phyloP scores from a whole-genome alignment of 2,888 invertebrate genomes.

The Eutolmus rufibarbis region DNA sequence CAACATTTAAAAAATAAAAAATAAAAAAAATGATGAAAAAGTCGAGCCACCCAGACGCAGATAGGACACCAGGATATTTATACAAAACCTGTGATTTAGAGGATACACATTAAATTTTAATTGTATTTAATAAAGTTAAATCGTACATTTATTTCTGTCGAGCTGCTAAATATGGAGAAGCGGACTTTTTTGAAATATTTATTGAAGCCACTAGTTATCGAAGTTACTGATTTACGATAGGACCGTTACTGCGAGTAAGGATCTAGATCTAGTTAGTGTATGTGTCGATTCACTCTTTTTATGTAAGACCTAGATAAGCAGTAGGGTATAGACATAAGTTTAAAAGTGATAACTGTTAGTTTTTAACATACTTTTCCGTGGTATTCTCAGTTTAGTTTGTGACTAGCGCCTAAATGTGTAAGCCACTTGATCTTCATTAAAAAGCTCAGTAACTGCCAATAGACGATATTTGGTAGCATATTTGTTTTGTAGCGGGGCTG shows the following conservation, averaged over 20 bases:
- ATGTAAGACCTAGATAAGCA: constrained; percentile 1
- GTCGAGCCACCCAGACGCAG: not conserved
- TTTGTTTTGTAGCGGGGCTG: constrained; percentile 25
- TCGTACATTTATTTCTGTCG: constrained; percentile 10
- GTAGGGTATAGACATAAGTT: constrained; percentile 2
- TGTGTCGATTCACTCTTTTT: constrained; percentile 23
- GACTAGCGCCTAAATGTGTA: constrained; percentile 23
- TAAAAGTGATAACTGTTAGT: constrained; percentile 33
- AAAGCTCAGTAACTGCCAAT: constrained; percentile 35
- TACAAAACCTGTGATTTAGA: constrained; percentile 39
- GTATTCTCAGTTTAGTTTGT: constrained; percentile 33
- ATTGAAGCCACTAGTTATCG: not conserved
- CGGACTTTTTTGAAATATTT: constrained; percentile 25
- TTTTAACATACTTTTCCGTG: constrained; percentile 17
- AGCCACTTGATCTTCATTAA: constrained; percentile 28
- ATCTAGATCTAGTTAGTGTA: not conserved
- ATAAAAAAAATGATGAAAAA: not conserved
- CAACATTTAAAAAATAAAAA: too few species aligned
- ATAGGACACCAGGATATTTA: constrained; percentile 20
- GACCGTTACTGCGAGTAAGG: not conserved
- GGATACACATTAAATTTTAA: constrained; percentile 37
- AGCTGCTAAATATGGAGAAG: constrained; percentile 21
- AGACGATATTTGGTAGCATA: constrained; percentile 32
- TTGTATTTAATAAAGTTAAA: constrained; percentile 32
- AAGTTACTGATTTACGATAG: not conserved